These are phyloP conservation scores for Amblyornis subalaris DNA, from an alignment of 2,113 vertebrate genomes.

Conservation along the genomic window DNA sequence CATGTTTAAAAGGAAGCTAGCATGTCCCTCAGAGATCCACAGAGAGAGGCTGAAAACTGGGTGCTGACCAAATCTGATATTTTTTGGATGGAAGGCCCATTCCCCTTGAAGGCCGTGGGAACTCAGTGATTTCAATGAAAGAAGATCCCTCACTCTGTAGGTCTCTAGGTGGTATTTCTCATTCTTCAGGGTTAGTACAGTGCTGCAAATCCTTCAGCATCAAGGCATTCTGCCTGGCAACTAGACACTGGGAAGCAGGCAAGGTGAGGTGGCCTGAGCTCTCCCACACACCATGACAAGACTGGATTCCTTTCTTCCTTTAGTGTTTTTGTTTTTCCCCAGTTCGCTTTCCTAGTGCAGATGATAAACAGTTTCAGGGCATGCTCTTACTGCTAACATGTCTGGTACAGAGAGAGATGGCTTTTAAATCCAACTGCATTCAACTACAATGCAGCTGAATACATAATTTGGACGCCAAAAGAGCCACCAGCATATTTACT, in stretches of 20 bases:
- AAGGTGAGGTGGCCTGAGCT: neutral
- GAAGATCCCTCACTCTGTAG: neutral
- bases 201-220: neutral
- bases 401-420: neutral
- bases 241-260: rapidly evolving
- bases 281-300: neutral
- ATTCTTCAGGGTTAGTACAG: neutral
- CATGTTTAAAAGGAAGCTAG: neutral
- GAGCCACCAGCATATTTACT: neutral
- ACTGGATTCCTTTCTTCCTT: neutral
- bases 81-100: neutral
- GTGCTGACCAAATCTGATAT: neutral
- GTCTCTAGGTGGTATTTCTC: neutral
- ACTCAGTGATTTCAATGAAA: neutral
- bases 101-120: neutral
- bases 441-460: neutral
- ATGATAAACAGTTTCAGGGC: neutral
- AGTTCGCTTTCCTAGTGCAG: neutral
- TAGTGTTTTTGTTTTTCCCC: neutral
- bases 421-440: neutral
- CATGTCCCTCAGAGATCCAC: rapidly evolving
- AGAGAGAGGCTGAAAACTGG: neutral
- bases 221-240: neutral
- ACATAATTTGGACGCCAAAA: neutral
- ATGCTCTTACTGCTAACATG: neutral